Percentiles rank a stretch among this genome's conserved stretches.
These are phyloP conservation scores for Lasius platythorax DNA, from an alignment of 2,888 invertebrate species.

Conservation along the genomic window DNA sequence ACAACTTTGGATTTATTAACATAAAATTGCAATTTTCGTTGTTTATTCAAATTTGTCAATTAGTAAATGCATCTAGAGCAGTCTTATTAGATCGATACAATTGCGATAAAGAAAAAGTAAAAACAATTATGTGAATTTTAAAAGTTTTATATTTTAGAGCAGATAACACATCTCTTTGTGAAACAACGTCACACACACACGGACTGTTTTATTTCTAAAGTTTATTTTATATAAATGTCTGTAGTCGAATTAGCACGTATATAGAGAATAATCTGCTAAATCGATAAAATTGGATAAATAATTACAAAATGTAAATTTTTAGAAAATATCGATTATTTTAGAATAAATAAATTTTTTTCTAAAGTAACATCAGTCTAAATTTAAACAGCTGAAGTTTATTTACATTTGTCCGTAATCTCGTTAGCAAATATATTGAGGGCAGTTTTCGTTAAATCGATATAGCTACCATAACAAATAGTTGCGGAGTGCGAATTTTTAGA, in stretches of 20 bases:
- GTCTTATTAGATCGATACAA: neutral
- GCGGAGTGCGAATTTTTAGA: neutral
- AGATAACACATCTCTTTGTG: neutral
- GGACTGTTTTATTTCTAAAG: neutral
- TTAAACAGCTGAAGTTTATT: neutral
- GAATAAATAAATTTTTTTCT: neutral
- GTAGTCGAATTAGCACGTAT: neutral
- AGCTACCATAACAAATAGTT: neutral
- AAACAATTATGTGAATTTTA: neutral
- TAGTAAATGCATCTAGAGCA: neutral
- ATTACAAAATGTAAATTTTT: neutral
- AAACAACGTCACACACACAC: neutral
- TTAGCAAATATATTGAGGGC: neutral
- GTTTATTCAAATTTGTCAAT: neutral
- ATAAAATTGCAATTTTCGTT: neutral
- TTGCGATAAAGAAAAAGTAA: neutral
- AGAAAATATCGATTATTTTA: neutral
- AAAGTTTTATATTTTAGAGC: neutral
- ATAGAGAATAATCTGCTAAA: neutral
- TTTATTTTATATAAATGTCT: neutral
- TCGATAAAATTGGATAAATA: neutral
- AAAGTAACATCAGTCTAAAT: neutral
- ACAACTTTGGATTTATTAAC: slow-evolving; percentile 14
- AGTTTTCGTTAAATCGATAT: slow-evolving; percentile 10
- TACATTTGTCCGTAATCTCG: neutral